Evolutionary conservation across 2,113 vertebrate species (phyloP), one percentile per base, ranked within the genome.

Genomic region (Cacatua alba): DNA sequence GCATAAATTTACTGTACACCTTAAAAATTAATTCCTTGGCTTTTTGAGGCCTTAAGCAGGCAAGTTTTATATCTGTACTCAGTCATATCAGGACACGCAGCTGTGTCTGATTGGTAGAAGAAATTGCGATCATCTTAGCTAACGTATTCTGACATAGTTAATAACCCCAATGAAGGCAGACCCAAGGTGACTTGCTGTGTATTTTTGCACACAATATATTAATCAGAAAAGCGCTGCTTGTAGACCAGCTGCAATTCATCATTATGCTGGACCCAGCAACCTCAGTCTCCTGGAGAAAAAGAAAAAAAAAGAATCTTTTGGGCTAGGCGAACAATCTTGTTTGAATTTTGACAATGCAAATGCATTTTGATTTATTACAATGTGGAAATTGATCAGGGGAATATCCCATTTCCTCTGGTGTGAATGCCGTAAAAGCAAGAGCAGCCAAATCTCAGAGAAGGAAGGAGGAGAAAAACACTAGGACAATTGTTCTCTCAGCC

Each of bases 131-230:
- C 35, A 79, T 83, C 18, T 68, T 9, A 53, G 43, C 68, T 74
- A 76, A 76, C 6, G 0, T 37, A 51, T 88, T 90, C 94, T 93
- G 88, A 43, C 35, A 64, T 39, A 39, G 14, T 63, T 76, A 79
- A 92, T 82, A 69, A 79, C 46, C 70, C n/a, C 37, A 82, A 5
- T 25, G 70, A 88, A 94, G 74, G 41, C 59, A 95, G 60, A 77
- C 26, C 60, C 89, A 86, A 81, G 96, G 92, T 89, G 90, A 71
- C 51, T 96, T 82, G 52, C 44, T 78, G 21, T 74, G 46, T 71
- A 23, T 74, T 70, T 31, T 84, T 89, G 77, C 31, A 86, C 55
- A 53, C 14, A 78, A 67, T 52, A 37, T 53, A 84, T 92, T 49
- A 91, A 81, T 74, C 81, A 82, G 48, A 49, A 87, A 59, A 88